These are phyloP conservation scores for Pammene aurita DNA, from an alignment of 2,888 invertebrate genomes.

Conservation along the genomic window DNA sequence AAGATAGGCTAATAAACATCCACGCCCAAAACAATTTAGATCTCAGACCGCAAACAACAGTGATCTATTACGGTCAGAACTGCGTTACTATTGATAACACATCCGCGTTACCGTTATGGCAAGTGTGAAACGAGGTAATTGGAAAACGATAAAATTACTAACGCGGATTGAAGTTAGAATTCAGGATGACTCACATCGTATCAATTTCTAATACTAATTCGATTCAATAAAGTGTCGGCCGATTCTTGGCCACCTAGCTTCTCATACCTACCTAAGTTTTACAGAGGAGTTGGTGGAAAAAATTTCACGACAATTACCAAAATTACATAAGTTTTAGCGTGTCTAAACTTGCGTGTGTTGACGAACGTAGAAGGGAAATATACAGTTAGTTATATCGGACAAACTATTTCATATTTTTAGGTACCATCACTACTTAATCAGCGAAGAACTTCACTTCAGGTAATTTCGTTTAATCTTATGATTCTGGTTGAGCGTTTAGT, in stretches of 20 bases:
- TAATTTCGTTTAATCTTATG: too few relatives aligned
- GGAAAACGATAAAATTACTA: conserved; percentile 24
- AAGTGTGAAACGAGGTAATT: conserved; percentile 31
- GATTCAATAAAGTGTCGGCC: too few relatives aligned
- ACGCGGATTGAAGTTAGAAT: conserved; percentile 11
- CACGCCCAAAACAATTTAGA: conserved; percentile 34
- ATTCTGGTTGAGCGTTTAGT: too few relatives aligned
- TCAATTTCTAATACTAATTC: background rate
- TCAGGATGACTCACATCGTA: background rate
- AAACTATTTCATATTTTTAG: too few relatives aligned
- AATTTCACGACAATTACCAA: too few relatives aligned
- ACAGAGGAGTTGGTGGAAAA: too few relatives aligned
- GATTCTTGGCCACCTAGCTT: background rate
- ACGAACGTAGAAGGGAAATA: too few relatives aligned
- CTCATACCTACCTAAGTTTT: background rate
- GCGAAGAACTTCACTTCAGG: too few relatives aligned
- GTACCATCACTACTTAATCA: too few relatives aligned
- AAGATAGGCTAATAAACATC: conserved; percentile 12
- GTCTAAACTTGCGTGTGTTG: too few relatives aligned
- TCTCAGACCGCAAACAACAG: conserved; percentile 42
- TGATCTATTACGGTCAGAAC: conserved; percentile 22
- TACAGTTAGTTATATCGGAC: too few relatives aligned
- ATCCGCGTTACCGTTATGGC: conserved; percentile 21
- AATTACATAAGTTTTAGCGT: too few relatives aligned
- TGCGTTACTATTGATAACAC: conserved; percentile 31